These are phyloP conservation scores for Desmodus rotundus DNA, from an alignment of 2,113 vertebrate genomes.

Conservation along the genomic window DNA sequence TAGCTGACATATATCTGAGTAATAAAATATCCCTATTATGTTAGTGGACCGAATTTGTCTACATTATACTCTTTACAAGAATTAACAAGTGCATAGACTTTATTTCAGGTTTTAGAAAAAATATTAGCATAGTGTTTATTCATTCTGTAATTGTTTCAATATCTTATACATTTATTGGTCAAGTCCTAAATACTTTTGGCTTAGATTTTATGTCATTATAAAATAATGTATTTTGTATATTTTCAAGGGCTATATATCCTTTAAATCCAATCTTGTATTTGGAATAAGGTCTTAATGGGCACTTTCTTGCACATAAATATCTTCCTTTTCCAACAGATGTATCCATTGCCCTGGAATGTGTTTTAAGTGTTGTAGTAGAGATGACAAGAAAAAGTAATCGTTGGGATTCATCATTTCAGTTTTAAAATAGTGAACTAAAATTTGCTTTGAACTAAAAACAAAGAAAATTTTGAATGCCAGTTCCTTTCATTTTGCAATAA, in stretches of 20 bases:
- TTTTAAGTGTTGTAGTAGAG: background rate
- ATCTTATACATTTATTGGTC: background rate
- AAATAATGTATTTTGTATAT: background rate
- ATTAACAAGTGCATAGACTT: background rate
- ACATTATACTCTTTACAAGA: background rate
- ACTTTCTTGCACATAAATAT: background rate
- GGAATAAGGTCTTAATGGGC: background rate
- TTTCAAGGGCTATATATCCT: background rate
- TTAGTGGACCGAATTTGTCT: background rate
- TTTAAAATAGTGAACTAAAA: background rate
- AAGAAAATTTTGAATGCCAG: background rate
- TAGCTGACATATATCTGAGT: background rate
- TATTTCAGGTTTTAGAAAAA: background rate
- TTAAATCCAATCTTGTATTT: background rate
- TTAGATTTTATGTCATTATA: conserved; percentile 1
- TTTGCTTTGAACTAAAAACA: background rate
- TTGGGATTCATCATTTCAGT: background rate
- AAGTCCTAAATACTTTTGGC: background rate
- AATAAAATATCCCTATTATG: background rate
- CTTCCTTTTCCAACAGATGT: background rate
- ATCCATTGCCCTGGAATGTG: background rate
- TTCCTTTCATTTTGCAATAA: background rate
- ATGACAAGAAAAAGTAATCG: background rate
- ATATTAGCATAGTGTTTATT: background rate
- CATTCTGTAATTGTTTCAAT: background rate